phyloP scores from a whole-genome alignment of 2,797 vertebrate species.

The Macrochelys suwanniensis region DNA sequence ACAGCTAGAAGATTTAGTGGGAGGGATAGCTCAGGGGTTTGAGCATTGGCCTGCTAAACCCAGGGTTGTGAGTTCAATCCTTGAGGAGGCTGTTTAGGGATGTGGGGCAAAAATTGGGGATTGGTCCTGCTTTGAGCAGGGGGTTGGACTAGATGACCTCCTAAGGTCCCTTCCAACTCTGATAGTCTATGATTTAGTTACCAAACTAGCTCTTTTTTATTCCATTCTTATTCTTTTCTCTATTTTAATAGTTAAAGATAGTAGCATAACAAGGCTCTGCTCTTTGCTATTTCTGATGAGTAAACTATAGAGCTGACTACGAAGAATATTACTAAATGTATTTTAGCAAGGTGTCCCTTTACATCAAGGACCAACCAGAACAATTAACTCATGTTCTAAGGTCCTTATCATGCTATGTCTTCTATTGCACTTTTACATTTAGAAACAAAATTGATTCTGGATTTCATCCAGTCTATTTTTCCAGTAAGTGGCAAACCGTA shows the following conservation, averaged over 20 bases:
- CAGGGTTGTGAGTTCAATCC: too few species aligned
- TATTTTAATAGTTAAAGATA: neutral
- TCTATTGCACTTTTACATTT: constrained; percentile 8
- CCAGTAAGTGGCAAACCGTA: constrained; percentile 40
- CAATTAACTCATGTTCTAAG: constrained; percentile 23
- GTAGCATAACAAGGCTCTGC: neutral
- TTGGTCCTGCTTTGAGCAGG: too few species aligned
- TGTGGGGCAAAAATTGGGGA: too few species aligned
- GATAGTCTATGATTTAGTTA: neutral
- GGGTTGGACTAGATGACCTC: too few species aligned
- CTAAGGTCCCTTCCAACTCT: too few species aligned
- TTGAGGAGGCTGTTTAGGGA: too few species aligned
- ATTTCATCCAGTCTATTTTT: constrained; percentile 63
- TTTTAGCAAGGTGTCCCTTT: constrained; percentile 5
- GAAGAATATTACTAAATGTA: neutral
- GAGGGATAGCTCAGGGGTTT: too few species aligned
- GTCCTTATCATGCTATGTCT: constrained; percentile 3
- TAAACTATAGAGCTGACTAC: neutral
- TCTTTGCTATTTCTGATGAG: neutral
- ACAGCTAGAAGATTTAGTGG: neutral
- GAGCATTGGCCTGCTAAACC: too few species aligned
- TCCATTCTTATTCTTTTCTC: rapidly evolving
- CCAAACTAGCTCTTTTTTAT: neutral
- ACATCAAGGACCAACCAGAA: constrained; percentile 10
- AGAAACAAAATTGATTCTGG: constrained; percentile 64